These are phyloP conservation scores for Oedothorax gibbosus DNA, from an alignment of 1,140 invertebrate genomes.

Conservation along the genomic window DNA sequence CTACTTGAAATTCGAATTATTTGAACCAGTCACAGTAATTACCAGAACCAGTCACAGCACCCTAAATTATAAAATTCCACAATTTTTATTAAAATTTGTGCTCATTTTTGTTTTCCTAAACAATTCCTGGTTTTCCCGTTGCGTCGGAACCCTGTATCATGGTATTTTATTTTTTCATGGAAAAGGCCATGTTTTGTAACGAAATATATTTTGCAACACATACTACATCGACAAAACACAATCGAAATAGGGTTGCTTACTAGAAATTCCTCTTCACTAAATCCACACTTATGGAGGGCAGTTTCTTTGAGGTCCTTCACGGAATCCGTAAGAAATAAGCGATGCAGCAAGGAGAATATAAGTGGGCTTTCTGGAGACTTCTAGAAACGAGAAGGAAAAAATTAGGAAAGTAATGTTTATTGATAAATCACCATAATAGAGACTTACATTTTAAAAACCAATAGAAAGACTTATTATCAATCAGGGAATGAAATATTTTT, in stretches of 20 bases:
- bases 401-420: not conserved
- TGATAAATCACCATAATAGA: too few species aligned
- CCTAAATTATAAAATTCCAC: not conserved
- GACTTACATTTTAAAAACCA: too few species aligned
- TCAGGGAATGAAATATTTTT: slow-evolving; percentile 64
- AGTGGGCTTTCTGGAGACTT: slow-evolving; percentile 86
- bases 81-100: not conserved
- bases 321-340: slow-evolving; percentile 80
- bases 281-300: slow-evolving; percentile 73
- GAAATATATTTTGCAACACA: not conserved
- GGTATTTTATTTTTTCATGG: not conserved
- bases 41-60: too few species aligned
- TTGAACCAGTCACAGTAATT: too few species aligned
- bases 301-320: slow-evolving; percentile 77
- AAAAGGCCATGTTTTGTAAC: not conserved
- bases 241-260: slow-evolving; percentile 69
- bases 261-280: slow-evolving; percentile 86
- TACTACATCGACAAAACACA: slow-evolving; percentile 44
- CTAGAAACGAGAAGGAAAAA: slow-evolving; percentile 76
- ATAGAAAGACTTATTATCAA: too few species aligned
- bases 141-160: not conserved
- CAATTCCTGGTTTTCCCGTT: not conserved
- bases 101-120: not conserved
- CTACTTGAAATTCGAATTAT: too few species aligned
- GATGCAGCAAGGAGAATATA: slow-evolving; percentile 85